These are phyloP conservation scores for Spermophilus dauricus DNA, from an alignment of 2,113 vertebrate genomes.

Conservation along the genomic window DNA sequence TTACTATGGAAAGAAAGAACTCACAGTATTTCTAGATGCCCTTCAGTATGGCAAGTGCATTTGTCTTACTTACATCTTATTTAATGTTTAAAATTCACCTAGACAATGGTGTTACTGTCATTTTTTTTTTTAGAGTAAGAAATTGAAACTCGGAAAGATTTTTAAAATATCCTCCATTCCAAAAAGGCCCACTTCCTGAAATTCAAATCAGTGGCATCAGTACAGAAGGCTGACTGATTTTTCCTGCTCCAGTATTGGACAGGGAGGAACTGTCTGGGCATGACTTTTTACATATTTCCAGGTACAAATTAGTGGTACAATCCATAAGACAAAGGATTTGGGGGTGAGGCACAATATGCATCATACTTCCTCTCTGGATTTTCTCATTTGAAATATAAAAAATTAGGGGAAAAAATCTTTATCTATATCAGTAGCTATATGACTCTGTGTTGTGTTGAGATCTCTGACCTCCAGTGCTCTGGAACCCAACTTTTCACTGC, in stretches of 20 bases:
- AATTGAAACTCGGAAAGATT: no score
- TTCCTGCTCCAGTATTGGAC: not conserved
- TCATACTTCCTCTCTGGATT: not conserved
- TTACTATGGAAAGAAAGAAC: no score
- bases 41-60: no score
- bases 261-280: not conserved
- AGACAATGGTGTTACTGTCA: no score
- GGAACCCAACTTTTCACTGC: not conserved
- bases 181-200: not conserved
- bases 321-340: not conserved
- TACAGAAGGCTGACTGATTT: not conserved
- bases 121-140: no score
- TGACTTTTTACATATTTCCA: not conserved
- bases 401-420: not conserved
- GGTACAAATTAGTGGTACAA: not conserved
- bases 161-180: no score
- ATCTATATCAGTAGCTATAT: not conserved
- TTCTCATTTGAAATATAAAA: not conserved
- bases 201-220: not conserved
- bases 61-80: no score
- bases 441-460: not conserved
- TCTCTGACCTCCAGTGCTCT: not conserved
- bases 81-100: no score
- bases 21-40: no score
- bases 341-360: fast-evolving